Conservation (phyloP, 2,797 vertebrate species). For the Gobionotothen gibberifrons region DNA sequence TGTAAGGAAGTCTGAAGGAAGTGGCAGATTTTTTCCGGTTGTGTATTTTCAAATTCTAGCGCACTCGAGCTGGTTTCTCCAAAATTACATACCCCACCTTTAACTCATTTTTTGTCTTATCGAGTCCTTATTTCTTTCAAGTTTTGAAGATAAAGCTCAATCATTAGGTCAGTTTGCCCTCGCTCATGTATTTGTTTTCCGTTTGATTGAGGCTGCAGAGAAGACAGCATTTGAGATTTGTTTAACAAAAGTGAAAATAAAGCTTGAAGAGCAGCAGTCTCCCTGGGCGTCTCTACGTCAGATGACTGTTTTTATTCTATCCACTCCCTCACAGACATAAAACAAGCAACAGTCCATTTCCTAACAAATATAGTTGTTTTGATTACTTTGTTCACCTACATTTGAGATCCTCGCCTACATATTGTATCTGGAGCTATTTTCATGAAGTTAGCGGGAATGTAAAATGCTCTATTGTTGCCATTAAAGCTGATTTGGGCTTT, state of each 20-base stretch:
- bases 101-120: not conserved
- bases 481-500: slow-evolving; percentile 30
- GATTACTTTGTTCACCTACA: slow-evolving; percentile 11
- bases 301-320: slow-evolving; percentile 49
- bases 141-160: slow-evolving; percentile 6
- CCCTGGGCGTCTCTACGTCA: slow-evolving; percentile 23
- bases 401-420: slow-evolving; percentile 6
- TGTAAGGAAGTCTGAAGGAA: too few species aligned
- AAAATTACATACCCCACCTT: too few species aligned
- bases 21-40: too few species aligned
- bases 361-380: slow-evolving; percentile 8
- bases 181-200: slow-evolving; percentile 5
- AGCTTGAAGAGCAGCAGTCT: slow-evolving; percentile 20
- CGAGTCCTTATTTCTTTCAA: not conserved
- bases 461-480: slow-evolving; percentile 37
- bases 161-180: not conserved
- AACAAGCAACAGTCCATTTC: slow-evolving; percentile 13
- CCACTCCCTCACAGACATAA: slow-evolving; percentile 10
- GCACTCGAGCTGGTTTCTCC: too few species aligned
- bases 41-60: too few species aligned
- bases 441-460: slow-evolving; percentile 5
- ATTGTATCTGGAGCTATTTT: slow-evolving; percentile 1
- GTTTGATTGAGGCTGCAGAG: slow-evolving; percentile 21
- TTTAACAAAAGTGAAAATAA: slow-evolving; percentile 20
- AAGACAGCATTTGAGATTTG: slow-evolving; percentile 20